Evolutionary conservation across 2,797 vertebrate species (phyloP).

Genomic region (Diglossa cyanea): DNA sequence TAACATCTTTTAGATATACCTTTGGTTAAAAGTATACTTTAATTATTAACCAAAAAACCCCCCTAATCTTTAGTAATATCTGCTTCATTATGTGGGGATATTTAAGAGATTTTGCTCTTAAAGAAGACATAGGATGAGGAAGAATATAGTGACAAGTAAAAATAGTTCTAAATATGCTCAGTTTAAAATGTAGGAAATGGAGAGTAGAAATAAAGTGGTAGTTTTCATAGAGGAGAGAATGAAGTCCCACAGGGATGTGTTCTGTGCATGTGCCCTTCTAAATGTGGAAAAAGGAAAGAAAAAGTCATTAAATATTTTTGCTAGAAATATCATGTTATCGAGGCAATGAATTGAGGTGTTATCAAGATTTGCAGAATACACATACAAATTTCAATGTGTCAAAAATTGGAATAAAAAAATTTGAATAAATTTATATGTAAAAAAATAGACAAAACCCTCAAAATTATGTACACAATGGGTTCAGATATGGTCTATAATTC

Average conservation of each 20-base stretch:
- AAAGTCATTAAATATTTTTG: neutral
- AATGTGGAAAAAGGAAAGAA: neutral
- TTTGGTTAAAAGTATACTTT: neutral
- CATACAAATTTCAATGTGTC: neutral
- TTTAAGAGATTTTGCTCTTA: neutral
- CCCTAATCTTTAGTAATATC: neutral
- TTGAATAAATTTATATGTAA: neutral
- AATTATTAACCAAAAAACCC: rapidly evolving
- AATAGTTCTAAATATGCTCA: neutral
- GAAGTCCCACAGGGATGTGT: neutral
- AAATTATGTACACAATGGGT: neutral
- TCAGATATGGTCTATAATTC: neutral
- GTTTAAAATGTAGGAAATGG: neutral
- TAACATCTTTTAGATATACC: neutral
- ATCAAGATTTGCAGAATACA: neutral
- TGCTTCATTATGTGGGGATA: neutral
- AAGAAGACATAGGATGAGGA: neutral
- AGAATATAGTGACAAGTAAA: neutral
- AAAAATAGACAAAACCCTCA: neutral
- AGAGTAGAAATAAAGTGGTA: neutral
- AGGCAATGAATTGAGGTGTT: neutral
- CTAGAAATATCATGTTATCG: neutral
- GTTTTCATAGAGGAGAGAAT: neutral
- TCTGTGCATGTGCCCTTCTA: neutral
- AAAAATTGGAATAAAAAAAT: neutral